Conservation (phyloP, 2,888 invertebrate genomes). For the Rhagium mordax region DNA sequence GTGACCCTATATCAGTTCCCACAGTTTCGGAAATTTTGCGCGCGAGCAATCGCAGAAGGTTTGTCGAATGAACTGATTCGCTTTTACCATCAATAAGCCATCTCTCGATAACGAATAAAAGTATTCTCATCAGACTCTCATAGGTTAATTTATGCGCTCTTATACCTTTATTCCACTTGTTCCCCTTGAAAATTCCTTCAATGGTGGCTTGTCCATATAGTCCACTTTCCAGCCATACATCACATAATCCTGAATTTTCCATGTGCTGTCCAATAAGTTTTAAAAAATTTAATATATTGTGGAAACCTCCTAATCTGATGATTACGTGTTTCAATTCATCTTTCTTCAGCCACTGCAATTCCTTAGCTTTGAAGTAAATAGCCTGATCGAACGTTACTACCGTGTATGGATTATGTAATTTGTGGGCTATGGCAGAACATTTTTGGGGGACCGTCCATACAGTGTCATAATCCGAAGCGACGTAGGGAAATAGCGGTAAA, state of each 20-base stretch:
- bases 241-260: conserved; percentile 34
- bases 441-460: conserved; percentile 39
- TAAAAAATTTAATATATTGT: conserved; percentile 45
- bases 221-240: conserved; percentile 47
- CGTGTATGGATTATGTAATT: conserved; percentile 30
- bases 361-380: conserved; percentile 47
- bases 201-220: conserved; percentile 38
- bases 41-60: conserved; percentile 8
- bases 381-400: conserved; percentile 46
- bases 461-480: conserved; percentile 43
- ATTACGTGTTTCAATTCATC: conserved; percentile 24
- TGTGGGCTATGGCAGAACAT: conserved; percentile 34
- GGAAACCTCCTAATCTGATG: conserved; percentile 44
- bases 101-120: conserved; percentile 25
- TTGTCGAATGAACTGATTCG: conserved; percentile 25
- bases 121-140: conserved; percentile 42
- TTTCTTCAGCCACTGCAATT: conserved; percentile 41
- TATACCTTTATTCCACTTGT: conserved; percentile 43
- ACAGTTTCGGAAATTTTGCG: neutral
- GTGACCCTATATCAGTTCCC: neutral
- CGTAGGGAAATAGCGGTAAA: conserved; percentile 36
- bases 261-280: conserved; percentile 47
- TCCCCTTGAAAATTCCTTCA: conserved; percentile 33
- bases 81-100: conserved; percentile 42
- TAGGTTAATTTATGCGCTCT: conserved; percentile 47